Percentiles rank a stretch among this genome's conserved stretches.
Evolutionary conservation across 1,140 invertebrate genomes (phyloP).

Genomic region (Nylanderia fulva): DNA sequence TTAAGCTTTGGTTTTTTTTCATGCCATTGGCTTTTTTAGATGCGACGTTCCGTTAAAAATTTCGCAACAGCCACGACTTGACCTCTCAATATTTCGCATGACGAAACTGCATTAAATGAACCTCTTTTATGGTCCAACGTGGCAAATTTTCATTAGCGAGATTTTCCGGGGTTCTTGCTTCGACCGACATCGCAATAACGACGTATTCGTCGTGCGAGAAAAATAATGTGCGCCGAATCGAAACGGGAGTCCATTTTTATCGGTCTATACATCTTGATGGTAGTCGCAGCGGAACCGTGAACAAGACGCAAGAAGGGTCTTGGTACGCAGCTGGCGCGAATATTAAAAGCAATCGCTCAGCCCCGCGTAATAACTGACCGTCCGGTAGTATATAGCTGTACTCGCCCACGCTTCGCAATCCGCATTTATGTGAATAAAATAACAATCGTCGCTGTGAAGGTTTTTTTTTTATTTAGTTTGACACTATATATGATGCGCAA

Average conservation of each 20-base stretch:
- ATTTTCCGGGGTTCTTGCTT: slow-evolving; percentile 35
- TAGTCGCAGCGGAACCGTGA: slow-evolving; percentile 32
- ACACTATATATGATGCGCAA: neutral
- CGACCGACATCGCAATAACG: slow-evolving; percentile 37
- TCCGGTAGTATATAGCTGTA: slow-evolving; percentile 71
- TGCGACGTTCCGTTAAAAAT: slow-evolving; percentile 51
- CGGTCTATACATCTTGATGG: slow-evolving; percentile 72
- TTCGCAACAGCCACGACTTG: no score
- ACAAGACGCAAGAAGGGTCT: slow-evolving; percentile 20
- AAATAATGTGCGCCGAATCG: slow-evolving; percentile 73
- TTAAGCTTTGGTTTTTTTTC: neutral
- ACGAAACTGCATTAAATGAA: slow-evolving; percentile 64
- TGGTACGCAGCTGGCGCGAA: slow-evolving; percentile 79
- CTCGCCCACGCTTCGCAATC: slow-evolving; percentile 47
- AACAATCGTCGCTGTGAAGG: neutral
- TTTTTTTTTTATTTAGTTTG: neutral
- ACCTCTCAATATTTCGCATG: no score
- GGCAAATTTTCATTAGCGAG: slow-evolving; percentile 56
- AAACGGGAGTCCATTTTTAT: slow-evolving; percentile 77
- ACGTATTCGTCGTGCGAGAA: slow-evolving; percentile 30
- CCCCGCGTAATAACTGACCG: slow-evolving; percentile 79
- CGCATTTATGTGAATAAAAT: slow-evolving; percentile 39
- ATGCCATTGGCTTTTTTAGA: neutral
- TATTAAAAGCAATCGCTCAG: slow-evolving; percentile 83
- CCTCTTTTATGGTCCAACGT: slow-evolving; percentile 17